Base-by-base conservation (phyloP, 2,797 vertebrate species). In the Sebastes vulpes region DNA sequence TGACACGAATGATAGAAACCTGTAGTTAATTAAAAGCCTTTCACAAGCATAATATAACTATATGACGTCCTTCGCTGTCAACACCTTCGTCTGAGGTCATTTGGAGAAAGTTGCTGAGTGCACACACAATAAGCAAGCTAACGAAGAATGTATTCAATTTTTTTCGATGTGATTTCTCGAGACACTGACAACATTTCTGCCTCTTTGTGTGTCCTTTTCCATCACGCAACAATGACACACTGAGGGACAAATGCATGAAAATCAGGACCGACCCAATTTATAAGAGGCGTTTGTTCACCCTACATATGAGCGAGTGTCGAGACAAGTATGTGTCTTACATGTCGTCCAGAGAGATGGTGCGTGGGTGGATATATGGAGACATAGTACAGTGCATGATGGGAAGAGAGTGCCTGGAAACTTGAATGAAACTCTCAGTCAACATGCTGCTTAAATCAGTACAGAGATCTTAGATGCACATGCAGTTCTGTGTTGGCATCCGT, bases 11-110 rank as follows among this genome's bases (percentile, higher is more conserved):
- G 60, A 79, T 5, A 23, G 35, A 72, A 14, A 60, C 5, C 2
- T 71, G 9, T 29, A 29, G 60, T 76, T 82, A 68, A 85, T 77
- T 59, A 52, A 81, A 67, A 50, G n/a, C 9, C 56, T 56, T 38
- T n/a, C 61, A 80, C 29, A 9, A 25, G 26, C 31, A 32, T 66
- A 59, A 54, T 70, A 64, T n/a, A 50, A 64, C 25, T 38, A 9
- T 18, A 7, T 54, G 75, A 67, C 63, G 65, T 75, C 20, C 21
- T 29, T 18, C n/a, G 9, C 31, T 58, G 63, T 59, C 70, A 76
- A 46, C 60, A 26, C 14, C 35, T 23, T 42, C 14, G 3, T 56
- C 23, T 32, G 59, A 71, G 68, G 81, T 65, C 56, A 65, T 6
- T 6, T 20, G 6, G 56, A 46, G 48, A 58, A 46, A 54, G 23